Base-by-base conservation (phyloP, 2,113 vertebrate species). In the Danionella cerebrum region DNA sequence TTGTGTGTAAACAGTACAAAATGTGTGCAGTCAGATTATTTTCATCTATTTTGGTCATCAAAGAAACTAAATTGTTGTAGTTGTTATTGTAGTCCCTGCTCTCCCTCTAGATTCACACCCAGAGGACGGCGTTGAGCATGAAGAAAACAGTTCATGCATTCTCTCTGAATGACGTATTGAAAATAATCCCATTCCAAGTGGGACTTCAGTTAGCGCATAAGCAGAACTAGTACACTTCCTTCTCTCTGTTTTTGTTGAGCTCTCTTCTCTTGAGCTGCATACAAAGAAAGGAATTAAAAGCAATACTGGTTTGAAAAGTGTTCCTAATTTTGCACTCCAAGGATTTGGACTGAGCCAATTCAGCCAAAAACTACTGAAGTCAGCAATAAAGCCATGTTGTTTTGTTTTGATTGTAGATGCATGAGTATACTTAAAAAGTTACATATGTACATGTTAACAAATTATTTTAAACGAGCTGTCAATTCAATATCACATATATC, bases 31-130 rank as follows among this genome's bases (percentile, higher is more conserved):
- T 75, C 69, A 77, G 62, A 69, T 75, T 67, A 75, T 78, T 69
- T 78, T 27, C 70, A 73, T 75, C 76, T 82, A 79, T 82, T 82
- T 78, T 79, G 67, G 70, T 78, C 71, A 78, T 77, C 74, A 79
- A 79, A 82, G 77, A 68, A 75, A 60, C 50, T 50, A 71, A 73
- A 76, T 78, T 76, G 74, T 67, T 64, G 65, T 50, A 73, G 66
- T 70, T 78, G 73, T 68, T 75, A 69, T n/a, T n/a, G n/a, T n/a
- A 76, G 69, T 76, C 69, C 54, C 52, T 12, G 65, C 3, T 48
- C 33, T 76, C 79, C 73, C 70, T 16, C 11, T 54, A 71, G 79
- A 67, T 53, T 62, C 35, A 29, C 18, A 71, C 75, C 75, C 73
- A 1, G 35, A 72, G 67, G 78, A 75, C 63, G 11, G 33, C 45